Evolutionary conservation across 2,113 vertebrate genomes (phyloP).

Genomic region (Diglossa brunneiventris): DNA sequence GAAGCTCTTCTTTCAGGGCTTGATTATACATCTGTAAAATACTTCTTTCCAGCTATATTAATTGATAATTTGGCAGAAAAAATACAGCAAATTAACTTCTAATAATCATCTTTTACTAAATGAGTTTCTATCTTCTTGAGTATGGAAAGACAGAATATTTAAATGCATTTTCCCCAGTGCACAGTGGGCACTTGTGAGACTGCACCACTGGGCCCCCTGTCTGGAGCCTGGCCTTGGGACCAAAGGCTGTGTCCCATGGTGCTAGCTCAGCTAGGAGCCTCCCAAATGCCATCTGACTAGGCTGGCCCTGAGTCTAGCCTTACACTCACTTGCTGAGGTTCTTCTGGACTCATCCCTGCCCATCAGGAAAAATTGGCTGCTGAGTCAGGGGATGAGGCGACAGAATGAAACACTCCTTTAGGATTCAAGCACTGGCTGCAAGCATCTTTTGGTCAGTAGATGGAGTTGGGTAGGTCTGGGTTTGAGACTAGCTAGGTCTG

Average conservation of each 20-base stretch:
- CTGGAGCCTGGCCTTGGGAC: neutral
- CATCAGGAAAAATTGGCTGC: neutral
- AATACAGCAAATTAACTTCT: conserved; percentile 35
- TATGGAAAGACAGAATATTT: neutral
- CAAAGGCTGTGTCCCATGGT: neutral
- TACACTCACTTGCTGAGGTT: neutral
- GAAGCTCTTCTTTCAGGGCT: conserved; percentile 16
- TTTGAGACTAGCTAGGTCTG: neutral
- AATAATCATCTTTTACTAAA: conserved; percentile 20
- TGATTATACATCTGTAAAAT: conserved; percentile 60
- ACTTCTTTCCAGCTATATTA: conserved; percentile 44
- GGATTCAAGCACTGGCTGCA: neutral
- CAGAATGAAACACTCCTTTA: neutral
- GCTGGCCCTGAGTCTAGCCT: neutral
- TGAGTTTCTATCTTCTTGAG: neutral
- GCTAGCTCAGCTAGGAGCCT: neutral
- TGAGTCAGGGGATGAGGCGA: neutral
- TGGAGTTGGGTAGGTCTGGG: neutral
- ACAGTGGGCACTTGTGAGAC: neutral
- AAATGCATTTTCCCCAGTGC: neutral
- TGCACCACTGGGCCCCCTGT: neutral
- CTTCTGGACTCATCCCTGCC: neutral
- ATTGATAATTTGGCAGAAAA: conserved; percentile 53
- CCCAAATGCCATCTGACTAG: neutral
- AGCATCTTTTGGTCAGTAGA: neutral